Evolutionary conservation across 64 coral and sea anemone species (phyloP).

Genomic region (Montipora foliosa): DNA sequence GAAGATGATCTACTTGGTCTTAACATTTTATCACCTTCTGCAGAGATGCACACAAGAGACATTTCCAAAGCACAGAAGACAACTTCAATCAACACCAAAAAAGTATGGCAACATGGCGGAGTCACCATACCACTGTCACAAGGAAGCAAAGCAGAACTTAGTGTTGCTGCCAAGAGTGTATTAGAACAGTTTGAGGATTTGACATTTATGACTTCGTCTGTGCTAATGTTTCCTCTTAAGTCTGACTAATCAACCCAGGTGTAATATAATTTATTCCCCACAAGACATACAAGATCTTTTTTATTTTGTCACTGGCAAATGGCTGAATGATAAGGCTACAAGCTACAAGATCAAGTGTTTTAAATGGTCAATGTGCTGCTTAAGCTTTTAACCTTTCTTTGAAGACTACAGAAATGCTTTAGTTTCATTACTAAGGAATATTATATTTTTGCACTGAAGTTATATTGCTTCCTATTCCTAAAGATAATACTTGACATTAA

Average conservation of each 20-base stretch:
- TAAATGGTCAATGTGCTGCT: no score
- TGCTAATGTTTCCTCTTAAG: conserved; percentile 96
- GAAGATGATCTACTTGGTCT: conserved; percentile 87
- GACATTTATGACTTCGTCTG: conserved; percentile 89
- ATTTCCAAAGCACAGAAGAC: conserved; percentile 5
- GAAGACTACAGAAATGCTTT: no score
- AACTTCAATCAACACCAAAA: conserved; percentile 44
- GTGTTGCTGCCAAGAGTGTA: conserved; percentile 68
- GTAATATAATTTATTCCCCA: not conserved
- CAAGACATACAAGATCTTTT: not conserved
- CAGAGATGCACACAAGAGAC: not conserved
- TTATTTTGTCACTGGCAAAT: no score
- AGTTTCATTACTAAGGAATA: no score
- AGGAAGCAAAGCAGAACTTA: conserved; percentile 54
- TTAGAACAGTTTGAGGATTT: conserved; percentile 89
- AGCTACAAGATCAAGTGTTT: no score
- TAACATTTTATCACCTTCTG: conserved; percentile 68
- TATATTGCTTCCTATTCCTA: no score
- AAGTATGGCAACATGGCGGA: conserved; percentile 81
- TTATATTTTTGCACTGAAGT: no score
- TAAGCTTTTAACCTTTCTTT: no score
- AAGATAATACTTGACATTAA: no score
- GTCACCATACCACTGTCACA: conserved; percentile 73
- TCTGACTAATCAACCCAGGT: conserved; percentile 40
- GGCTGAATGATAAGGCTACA: no score